phyloP scores from a whole-genome alignment of 2,113 vertebrate genomes.

The Ceyx melanurus region DNA sequence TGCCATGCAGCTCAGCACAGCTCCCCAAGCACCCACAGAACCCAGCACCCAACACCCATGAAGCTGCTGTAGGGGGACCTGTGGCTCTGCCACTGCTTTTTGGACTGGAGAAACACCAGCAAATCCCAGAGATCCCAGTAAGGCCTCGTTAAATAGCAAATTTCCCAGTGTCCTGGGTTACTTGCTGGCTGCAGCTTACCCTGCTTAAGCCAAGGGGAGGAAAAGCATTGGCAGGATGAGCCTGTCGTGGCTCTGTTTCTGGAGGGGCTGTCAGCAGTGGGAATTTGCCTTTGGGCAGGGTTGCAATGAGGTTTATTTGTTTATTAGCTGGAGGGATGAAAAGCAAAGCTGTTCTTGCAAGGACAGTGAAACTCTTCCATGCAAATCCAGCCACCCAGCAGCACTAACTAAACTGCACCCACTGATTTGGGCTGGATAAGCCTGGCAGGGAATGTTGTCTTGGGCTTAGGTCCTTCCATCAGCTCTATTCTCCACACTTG shows the following conservation, averaged over 20 bases:
- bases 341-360: background rate
- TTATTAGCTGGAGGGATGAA: background rate
- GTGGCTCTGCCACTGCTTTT: background rate
- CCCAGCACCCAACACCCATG: fast-evolving
- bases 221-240: background rate
- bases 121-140: background rate
- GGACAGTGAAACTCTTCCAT: background rate
- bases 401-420: background rate
- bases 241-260: background rate
- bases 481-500: background rate
- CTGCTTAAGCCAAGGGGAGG: background rate
- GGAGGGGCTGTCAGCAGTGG: background rate
- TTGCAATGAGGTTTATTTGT: background rate
- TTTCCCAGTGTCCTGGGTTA: background rate
- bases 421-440: background rate
- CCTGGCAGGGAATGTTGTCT: background rate
- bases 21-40: background rate
- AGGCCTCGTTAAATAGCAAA: background rate
- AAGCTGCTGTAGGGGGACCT: background rate
- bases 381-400: background rate
- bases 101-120: background rate
- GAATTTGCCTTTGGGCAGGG: background rate
- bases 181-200: background rate
- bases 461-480: background rate
- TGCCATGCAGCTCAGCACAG: background rate